Evolutionary conservation across 2,797 vertebrate genomes (phyloP).

Genomic region (Bovichtus variegatus): DNA sequence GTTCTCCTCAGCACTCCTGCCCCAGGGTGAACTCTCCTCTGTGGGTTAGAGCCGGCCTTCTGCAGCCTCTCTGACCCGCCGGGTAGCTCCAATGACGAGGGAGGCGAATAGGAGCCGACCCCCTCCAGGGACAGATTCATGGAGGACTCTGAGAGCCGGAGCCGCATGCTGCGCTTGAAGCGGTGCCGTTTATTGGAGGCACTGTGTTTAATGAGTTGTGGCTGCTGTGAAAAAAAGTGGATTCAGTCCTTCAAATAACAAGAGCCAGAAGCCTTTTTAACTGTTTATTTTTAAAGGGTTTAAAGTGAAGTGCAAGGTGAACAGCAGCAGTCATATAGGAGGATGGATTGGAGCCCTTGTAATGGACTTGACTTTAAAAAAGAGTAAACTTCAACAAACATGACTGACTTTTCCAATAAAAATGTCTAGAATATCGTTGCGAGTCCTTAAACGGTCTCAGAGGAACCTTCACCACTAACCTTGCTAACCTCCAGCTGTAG

Average conservation of each 20-base stretch:
- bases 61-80: constrained; percentile 65
- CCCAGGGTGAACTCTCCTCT: constrained; percentile 76
- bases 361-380: not conserved
- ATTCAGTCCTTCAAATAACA: not conserved
- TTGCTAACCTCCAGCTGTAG: constrained; percentile 78
- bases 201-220: constrained; percentile 73
- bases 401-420: too few relatives aligned
- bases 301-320: constrained; percentile 9
- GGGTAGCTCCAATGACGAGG: constrained; percentile 63
- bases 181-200: constrained; percentile 89
- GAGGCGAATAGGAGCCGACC: constrained; percentile 79
- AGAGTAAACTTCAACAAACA: not conserved
- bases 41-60: constrained; percentile 58
- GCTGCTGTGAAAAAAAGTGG: constrained; percentile 48
- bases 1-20: constrained; percentile 82
- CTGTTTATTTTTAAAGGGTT: not conserved
- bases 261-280: not conserved
- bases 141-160: constrained; percentile 91
- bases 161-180: constrained; percentile 91
- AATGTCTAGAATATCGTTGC: too few relatives aligned
- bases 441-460: not conserved
- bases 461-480: constrained; percentile 45
- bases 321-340: not conserved
- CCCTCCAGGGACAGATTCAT: constrained; percentile 89
- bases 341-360: not conserved